Base-by-base conservation (phyloP, 53 echinoderm and acorn worm genomes). In the Astropecten irregularis region DNA sequence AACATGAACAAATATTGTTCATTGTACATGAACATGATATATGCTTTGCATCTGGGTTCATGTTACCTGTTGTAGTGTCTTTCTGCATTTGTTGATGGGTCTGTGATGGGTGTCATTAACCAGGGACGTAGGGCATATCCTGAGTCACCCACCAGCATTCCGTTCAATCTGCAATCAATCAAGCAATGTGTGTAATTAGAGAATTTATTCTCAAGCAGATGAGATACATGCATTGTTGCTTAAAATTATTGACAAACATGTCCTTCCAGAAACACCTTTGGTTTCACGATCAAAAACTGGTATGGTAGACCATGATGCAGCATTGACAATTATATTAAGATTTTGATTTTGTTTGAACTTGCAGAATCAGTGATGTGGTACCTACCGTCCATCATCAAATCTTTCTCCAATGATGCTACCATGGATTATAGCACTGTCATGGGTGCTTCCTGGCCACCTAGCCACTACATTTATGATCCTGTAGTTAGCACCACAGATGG, bases 381-480 rank as follows among this genome's bases (percentile, higher is more conserved):
- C 67, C 3, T n/a, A 67, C 44, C 67, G 26, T 36, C 67, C 40
- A 40, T 67, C 19, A n/a, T 67, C 67, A 67, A 67, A 67, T 8
- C n/a, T 36, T 33, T 67, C 67, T 19, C 67, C 20, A 39, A 40
- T 40, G 19, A 67, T 33, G 16, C 39, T 67, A 10, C 67, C 67
- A n/a, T 67, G 67, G 37, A 67, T 8, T 38, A 42, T 67, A 36
- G 42, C 42, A 42, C 76, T 76, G 38, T 83, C 69, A 20, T 83
- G 69, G 23, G 69, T 83, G 14, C 69, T 69, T 3, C 69, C 84
- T 0, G 84, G 84, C 84, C 84, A 83, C 25, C 69, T 50, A 9
- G 54, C 69, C 18, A 83, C 68, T 27, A 56, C 84, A 83, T 83
- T 84, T 0, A 60, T 84, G 71, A 84, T 71, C 2, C 29, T 71